Evolutionary conservation across 2,113 vertebrate genomes (phyloP), one percentile per base, ranked within the genome.

Genomic region (Marmota monax): DNA sequence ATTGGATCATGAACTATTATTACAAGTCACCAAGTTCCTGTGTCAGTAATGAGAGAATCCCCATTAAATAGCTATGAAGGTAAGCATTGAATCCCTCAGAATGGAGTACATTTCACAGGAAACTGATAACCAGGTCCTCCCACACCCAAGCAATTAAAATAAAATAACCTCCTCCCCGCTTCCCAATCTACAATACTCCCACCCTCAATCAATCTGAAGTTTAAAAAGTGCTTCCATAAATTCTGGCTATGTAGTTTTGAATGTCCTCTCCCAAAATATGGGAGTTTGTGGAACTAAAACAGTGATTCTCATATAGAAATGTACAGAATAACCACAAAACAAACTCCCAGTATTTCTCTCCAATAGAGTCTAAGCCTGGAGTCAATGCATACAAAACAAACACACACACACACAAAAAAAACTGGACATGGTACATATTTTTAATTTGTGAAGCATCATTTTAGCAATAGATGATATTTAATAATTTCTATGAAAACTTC

Each of bases 91-190:
- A 63, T 45, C 34, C n/a, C 56, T 94, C 29, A 67, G 42, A 73
- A 51, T 6, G 3, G 65, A 95, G 87, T 48, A 4, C 23, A 51
- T 96, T 94, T 94, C 80, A 63, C 84, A 97, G 94, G 89, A 97
- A 96, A 97, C 94, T 86, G 97, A 97, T 97, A 98, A 97, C 91
- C 88, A 97, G 72, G 91, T 94, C 45, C 48, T 87, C 42, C 83
- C 96, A 97, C 97, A 93, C 88, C 97, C 96, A 95, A 48, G 51
- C 79, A 94, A 94, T 97, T 95, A 96, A 93, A 98, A 92, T 92
- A 96, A 97, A 97, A 84, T 48, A 76, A 37, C 32, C 61, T 92
- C 65, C 58, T 96, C 39, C 78, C 51, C 79, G 23, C 72, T 96
- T 96, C 78, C 67, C 39, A 86, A 74, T 91, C 37, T 80, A 79